A percentile compares a stretch with the other conserved stretches of the same genome.
phyloP scores from a whole-genome alignment of 2,888 invertebrate genomes.

The Cheilosia vulpina region DNA sequence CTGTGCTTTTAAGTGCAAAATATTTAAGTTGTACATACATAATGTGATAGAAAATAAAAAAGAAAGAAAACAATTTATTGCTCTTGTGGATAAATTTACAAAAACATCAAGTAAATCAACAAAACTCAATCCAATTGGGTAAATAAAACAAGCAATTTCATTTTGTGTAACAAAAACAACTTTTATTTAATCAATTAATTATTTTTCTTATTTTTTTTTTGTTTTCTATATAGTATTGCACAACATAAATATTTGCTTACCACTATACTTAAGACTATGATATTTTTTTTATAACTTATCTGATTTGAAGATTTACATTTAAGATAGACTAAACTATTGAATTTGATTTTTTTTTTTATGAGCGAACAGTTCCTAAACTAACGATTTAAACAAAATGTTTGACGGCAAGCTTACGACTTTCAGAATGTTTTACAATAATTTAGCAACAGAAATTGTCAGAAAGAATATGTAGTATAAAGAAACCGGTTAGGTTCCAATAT shows the following conservation, averaged over 20 bases:
- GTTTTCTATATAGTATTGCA: slow-evolving; percentile 39
- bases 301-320: slow-evolving; percentile 5
- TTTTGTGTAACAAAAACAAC: slow-evolving; percentile 62
- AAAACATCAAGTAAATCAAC: background rate
- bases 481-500: too few relatives aligned
- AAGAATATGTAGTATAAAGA: too few relatives aligned
- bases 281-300: background rate
- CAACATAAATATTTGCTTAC: slow-evolving; percentile 72
- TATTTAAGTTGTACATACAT: slow-evolving; percentile 67
- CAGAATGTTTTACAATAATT: too few relatives aligned
- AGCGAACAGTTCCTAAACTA: background rate
- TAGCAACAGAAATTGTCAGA: too few relatives aligned
- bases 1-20: slow-evolving; percentile 40
- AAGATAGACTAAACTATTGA: background rate
- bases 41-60: slow-evolving; percentile 1
- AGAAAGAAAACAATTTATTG: slow-evolving; percentile 38
- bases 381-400: too few relatives aligned
- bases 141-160: slow-evolving; percentile 55
- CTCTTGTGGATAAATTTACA: slow-evolving; percentile 27
- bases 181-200: slow-evolving; percentile 67
- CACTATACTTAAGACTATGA: slow-evolving; percentile 25
- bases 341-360: background rate
- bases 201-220: slow-evolving; percentile 14
- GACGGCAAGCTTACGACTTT: too few relatives aligned
- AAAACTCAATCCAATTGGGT: slow-evolving; percentile 30